Percentiles rank a stretch among this genome's conserved stretches.
These are phyloP conservation scores for Tapirus terrestris DNA, from an alignment of 2,113 vertebrate genomes.

Conservation along the genomic window DNA sequence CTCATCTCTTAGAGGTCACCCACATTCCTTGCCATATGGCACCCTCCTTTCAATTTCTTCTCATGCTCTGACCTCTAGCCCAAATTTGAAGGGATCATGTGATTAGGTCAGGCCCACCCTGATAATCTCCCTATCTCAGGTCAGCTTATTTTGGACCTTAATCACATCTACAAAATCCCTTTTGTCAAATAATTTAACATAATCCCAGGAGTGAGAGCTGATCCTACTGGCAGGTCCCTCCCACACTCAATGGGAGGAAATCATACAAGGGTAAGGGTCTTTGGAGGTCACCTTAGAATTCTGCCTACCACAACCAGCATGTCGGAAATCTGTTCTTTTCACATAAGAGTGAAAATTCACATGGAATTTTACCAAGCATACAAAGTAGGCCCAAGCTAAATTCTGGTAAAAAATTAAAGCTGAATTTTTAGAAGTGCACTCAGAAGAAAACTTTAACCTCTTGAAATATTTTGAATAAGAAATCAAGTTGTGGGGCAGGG, in stretches of 20 bases:
- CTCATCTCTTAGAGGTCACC: neutral
- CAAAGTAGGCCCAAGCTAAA: neutral
- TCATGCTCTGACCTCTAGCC: neutral
- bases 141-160: neutral
- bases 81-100: neutral
- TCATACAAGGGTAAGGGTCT: neutral
- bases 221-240: neutral
- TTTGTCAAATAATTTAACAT: neutral
- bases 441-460: neutral
- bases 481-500: neutral
- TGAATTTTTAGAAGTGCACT: neutral
- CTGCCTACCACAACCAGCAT: neutral
- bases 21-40: too few relatives aligned
- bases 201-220: neutral
- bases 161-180: neutral
- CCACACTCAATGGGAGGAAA: neutral
- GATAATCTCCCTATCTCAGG: neutral
- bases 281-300: neutral
- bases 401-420: neutral
- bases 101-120: neutral
- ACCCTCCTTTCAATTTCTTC: neutral
- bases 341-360: neutral
- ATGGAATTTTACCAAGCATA: neutral
- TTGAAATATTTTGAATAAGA: neutral
- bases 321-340: neutral